Base-by-base conservation (phyloP, 2,797 vertebrate genomes). In the Lithobates sylvaticus region DNA sequence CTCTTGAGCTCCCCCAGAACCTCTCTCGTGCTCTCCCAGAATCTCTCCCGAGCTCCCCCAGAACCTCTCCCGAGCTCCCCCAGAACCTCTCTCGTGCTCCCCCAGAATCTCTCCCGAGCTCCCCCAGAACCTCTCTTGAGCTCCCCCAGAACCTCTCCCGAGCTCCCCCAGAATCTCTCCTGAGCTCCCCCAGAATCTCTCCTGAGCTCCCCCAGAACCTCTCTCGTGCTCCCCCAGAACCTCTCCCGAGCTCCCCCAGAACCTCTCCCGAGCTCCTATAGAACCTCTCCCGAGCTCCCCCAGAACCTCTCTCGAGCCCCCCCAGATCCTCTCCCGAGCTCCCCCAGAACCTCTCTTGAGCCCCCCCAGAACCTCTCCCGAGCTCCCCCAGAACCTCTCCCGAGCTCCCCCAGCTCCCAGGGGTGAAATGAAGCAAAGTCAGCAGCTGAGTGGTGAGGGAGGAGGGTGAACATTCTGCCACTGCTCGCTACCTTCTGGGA, bases 401-500 rank as follows among this genome's bases (percentile, higher is more conserved):
- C 10, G 32, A 16, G 12, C 34, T 61, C 50, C 77, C n/a, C 79
- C 78, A 10, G 10, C 16, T 73, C 86, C 81, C 85, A 87, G 81
- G 81, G 89, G 64, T 70, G 68, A 61, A 39, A 76, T 75, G 68
- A 76, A 58, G 80, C 68, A 67, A 76, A 69, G 39, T 32, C 32
- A 32, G 32, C 32, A 77, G 78, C 88, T 87, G 61, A 13, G 65
- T 32, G 0, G 7, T 1, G 29, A 78, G 32, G 12, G 32, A 72
- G 70, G 67, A 68, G 78, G 27, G 7, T 0, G 6, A 85, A 81
- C 88, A 83, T 86, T 72, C 87, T 34, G 5, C 12, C 0, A 2
- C 9, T 5, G 64, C 67, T 84, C 83, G 88, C 77, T 23, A 65
- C 84, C 44, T 81, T 86, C 90, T 3, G 47, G 0, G 32, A 78